phyloP scores from a whole-genome alignment of 2,797 vertebrate genomes.

The Enteromius trimaculatus region DNA sequence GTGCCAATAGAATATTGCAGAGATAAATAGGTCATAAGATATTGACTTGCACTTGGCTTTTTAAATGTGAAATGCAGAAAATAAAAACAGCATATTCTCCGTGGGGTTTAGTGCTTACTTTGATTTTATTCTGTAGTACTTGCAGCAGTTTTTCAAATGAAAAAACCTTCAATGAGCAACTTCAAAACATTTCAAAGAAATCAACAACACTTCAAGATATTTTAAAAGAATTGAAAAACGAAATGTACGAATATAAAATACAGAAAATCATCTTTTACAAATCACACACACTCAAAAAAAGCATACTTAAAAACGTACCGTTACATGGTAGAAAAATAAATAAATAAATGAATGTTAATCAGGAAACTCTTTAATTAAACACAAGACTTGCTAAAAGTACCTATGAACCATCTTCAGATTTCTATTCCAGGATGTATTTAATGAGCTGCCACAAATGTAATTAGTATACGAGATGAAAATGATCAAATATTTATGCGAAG shows the following conservation, averaged over 20 bases:
- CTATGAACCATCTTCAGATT: slow-evolving; percentile 3
- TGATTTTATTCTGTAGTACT: slow-evolving; percentile 12
- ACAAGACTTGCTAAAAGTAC: slow-evolving; percentile 24
- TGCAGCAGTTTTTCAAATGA: background rate
- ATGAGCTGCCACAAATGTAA: slow-evolving; percentile 55
- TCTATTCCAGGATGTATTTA: slow-evolving; percentile 47
- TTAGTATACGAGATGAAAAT: slow-evolving; percentile 53
- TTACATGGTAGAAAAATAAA: background rate
- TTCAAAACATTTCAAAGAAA: slow-evolving; percentile 21
- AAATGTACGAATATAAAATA: background rate
- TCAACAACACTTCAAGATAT: background rate
- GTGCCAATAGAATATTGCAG: background rate
- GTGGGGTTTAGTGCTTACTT: background rate
- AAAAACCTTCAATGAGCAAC: slow-evolving; percentile 1
- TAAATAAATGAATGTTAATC: slow-evolving; percentile 18
- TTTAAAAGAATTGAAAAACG: background rate
- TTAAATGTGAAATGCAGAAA: slow-evolving; percentile 16
- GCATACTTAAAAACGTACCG: background rate
- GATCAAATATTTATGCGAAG: slow-evolving; percentile 55
- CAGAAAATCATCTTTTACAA: background rate
- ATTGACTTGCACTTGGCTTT: slow-evolving; percentile 14
- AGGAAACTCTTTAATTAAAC: slow-evolving; percentile 22
- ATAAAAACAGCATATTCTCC: slow-evolving; percentile 25
- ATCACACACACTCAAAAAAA: background rate
- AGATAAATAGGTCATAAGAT: background rate